Evolutionary conservation across 2,888 invertebrate genomes (phyloP).

Genomic region (Eupithecia abbreviata): DNA sequence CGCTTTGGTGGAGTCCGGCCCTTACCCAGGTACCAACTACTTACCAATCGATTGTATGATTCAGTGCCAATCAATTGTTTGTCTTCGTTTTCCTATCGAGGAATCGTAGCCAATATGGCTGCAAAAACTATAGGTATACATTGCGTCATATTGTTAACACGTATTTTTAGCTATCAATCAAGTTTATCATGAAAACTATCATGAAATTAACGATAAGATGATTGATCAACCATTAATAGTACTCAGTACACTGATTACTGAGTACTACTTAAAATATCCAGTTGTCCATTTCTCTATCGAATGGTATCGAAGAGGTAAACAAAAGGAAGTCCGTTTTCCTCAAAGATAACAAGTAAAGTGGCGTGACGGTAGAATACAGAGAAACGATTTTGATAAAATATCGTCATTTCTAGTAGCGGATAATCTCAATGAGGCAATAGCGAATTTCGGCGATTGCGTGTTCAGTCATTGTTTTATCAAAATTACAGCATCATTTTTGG

Average conservation of each 20-base stretch:
- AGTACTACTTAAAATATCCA: background rate
- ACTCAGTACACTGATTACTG: background rate
- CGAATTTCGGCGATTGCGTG: slow-evolving; percentile 10
- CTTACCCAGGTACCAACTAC: too few species aligned
- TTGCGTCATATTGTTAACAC: background rate
- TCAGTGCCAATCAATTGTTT: background rate
- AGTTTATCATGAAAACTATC: background rate
- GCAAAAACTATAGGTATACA: background rate
- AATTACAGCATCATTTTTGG: slow-evolving; percentile 14
- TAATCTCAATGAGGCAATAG: slow-evolving; percentile 31
- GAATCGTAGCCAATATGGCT: background rate
- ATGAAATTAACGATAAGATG: background rate
- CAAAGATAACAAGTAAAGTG: slow-evolving; percentile 32
- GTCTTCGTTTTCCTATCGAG: background rate
- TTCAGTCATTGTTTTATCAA: slow-evolving; percentile 17
- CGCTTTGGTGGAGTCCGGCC: too few species aligned
- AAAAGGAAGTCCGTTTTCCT: slow-evolving; percentile 45
- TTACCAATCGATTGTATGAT: too few species aligned
- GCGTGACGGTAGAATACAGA: slow-evolving; percentile 32
- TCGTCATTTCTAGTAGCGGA: slow-evolving; percentile 31
- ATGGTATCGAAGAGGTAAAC: slow-evolving; percentile 1
- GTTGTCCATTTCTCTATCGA: background rate
- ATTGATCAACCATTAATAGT: background rate
- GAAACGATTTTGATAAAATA: slow-evolving; percentile 34
- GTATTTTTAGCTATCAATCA: background rate